Conservation (phyloP, 2,113 vertebrate genomes). For the Rousettus leschenaultii region DNA sequence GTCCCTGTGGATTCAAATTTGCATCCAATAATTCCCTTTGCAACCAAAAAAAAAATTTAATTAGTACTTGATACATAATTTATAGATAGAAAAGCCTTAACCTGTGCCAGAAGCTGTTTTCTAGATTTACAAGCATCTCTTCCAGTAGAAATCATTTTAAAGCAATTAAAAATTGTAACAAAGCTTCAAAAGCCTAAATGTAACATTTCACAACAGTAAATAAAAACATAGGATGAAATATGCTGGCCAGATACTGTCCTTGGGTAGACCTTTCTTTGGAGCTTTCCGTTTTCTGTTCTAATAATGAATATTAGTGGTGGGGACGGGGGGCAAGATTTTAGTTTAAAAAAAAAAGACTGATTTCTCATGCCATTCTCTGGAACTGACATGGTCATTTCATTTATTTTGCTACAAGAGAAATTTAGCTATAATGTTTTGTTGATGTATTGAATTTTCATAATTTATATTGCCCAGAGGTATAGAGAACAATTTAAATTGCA, state of each 20-base stretch:
- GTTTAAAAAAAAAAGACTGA: background rate
- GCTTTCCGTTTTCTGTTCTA: background rate
- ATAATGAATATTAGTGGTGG: background rate
- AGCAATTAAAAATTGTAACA: slow-evolving; percentile 62
- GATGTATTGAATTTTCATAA: background rate
- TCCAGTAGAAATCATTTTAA: slow-evolving; percentile 53
- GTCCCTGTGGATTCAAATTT: slow-evolving; percentile 42
- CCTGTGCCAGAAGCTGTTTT: slow-evolving; percentile 48
- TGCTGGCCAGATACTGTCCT: slow-evolving; percentile 16
- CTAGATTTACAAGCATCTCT: slow-evolving; percentile 31
- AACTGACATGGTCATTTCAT: background rate
- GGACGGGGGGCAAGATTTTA: background rate
- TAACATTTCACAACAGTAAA: slow-evolving; percentile 15
- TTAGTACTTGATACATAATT: slow-evolving; percentile 67
- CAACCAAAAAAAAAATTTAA: slow-evolving; percentile 59
- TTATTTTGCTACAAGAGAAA: slow-evolving; percentile 20
- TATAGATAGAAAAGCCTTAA: slow-evolving; percentile 54
- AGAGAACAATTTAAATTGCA: background rate
- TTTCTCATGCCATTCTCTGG: background rate
- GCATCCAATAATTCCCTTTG: slow-evolving; percentile 59
- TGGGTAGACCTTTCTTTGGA: background rate
- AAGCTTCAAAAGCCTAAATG: slow-evolving; percentile 33
- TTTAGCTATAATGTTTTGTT: background rate
- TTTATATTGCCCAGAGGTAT: background rate
- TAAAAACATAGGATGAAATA: background rate